Evolutionary conservation across 2,888 invertebrate genomes (phyloP).

Genomic region (Sphecodes monilicornis): DNA sequence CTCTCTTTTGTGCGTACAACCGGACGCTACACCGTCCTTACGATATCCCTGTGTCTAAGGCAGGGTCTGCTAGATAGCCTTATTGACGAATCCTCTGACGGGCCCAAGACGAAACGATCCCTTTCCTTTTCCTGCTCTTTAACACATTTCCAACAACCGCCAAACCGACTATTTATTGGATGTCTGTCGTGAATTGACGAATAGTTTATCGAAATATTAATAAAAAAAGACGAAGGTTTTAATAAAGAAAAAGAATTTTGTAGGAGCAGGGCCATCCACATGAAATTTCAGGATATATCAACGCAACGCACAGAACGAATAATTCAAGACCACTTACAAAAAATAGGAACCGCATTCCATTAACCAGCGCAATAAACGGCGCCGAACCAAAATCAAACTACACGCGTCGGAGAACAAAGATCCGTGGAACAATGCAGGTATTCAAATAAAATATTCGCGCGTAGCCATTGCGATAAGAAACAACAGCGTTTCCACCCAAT

Average conservation of each 20-base stretch:
- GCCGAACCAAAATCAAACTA: not conserved
- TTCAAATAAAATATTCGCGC: not conserved
- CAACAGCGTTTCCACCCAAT: conserved; percentile 2
- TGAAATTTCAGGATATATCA: not conserved
- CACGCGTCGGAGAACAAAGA: not conserved
- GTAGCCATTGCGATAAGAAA: conserved; percentile 8
- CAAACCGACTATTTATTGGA: too few species aligned
- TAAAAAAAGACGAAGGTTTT: not conserved
- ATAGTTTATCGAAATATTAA: too few species aligned
- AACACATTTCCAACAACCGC: too few species aligned
- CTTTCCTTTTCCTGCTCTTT: too few species aligned
- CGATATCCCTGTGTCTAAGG: too few species aligned
- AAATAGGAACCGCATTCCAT: not conserved
- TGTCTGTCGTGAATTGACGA: too few species aligned
- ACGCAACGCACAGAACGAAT: too few species aligned
- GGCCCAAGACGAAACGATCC: too few species aligned
- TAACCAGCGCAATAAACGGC: not conserved
- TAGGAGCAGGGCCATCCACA: not conserved
- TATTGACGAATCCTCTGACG: too few species aligned
- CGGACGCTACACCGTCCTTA: too few species aligned
- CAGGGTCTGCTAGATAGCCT: too few species aligned
- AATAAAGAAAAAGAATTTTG: not conserved
- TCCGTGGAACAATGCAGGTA: not conserved
- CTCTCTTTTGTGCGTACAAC: too few species aligned
- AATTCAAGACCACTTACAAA: not conserved